A percentile compares a stretch with the other conserved stretches of the same genome.
These are phyloP conservation scores for Torymus auratus DNA, from an alignment of 2,888 invertebrate species.

Conservation along the genomic window DNA sequence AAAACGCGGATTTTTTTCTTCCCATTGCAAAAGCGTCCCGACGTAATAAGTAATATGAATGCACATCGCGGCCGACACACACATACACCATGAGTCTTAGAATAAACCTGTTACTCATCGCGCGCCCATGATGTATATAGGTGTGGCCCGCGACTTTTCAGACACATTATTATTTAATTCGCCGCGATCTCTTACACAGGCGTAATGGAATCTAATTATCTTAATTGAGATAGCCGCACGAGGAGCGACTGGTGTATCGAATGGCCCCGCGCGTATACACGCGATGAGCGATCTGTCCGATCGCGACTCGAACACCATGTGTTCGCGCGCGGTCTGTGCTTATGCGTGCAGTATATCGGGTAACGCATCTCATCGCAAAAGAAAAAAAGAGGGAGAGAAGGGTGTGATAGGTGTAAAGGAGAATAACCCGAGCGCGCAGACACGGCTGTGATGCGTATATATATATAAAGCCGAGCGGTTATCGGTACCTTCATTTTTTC, in stretches of 20 bases:
- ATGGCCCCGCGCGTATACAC: too few species aligned
- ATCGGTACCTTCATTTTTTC: constrained; percentile 21
- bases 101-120: constrained; percentile 36
- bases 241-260: too few species aligned
- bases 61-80: too few species aligned
- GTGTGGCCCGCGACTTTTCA: not conserved
- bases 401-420: not conserved
- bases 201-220: constrained; percentile 12
- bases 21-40: not conserved
- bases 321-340: too few species aligned
- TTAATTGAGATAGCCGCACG: constrained; percentile 8
- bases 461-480: constrained; percentile 1
- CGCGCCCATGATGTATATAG: not conserved
- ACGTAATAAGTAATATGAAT: not conserved
- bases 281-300: too few species aligned
- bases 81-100: not conserved
- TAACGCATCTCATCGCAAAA: not conserved
- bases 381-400: not conserved
- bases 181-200: too few species aligned
- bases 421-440: not conserved
- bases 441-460: too few species aligned
- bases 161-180: not conserved
- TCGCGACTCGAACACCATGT: too few species aligned
- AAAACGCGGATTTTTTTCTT: constrained; percentile 5
- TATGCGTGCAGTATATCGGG: not conserved